These are phyloP conservation scores for Brachionus rubens DNA, from an alignment of 1,140 invertebrate genomes.

Conservation along the genomic window DNA sequence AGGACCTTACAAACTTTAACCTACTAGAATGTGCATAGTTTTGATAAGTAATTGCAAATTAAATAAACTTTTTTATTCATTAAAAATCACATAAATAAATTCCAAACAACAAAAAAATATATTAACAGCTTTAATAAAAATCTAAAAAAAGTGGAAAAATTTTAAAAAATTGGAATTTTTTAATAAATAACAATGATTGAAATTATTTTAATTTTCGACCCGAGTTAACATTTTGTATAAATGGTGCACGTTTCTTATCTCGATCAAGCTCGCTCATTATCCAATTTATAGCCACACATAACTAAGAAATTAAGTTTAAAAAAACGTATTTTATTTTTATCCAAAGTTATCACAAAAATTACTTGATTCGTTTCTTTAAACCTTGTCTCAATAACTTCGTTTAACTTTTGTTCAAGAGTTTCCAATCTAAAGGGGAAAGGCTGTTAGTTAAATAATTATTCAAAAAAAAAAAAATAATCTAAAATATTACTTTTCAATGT, in stretches of 20 bases:
- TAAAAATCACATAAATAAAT: too few species aligned
- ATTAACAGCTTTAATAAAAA: too few species aligned
- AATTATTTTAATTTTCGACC: slow-evolving; percentile 27
- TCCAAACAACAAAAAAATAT: too few species aligned
- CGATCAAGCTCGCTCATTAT: slow-evolving; percentile 23
- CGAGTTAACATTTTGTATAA: slow-evolving; percentile 24
- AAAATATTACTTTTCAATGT: slow-evolving; percentile 29
- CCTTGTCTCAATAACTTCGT: slow-evolving; percentile 43
- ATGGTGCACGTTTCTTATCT: slow-evolving; percentile 16
- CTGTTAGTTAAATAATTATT: neutral
- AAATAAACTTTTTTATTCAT: too few species aligned
- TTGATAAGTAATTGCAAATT: too few species aligned
- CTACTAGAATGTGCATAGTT: too few species aligned
- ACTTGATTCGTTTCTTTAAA: slow-evolving; percentile 42
- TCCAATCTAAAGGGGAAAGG: slow-evolving; percentile 14
- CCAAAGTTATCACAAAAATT: neutral
- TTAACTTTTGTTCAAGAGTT: slow-evolving; percentile 41
- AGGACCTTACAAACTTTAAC: too few species aligned
- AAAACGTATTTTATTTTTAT: neutral
- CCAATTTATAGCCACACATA: slow-evolving; percentile 28
- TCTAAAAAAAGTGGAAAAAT: too few species aligned
- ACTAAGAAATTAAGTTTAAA: neutral
- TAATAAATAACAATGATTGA: neutral
- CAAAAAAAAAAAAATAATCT: neutral
- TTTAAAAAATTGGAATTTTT: too few species aligned